Evolutionary conservation across 2,797 vertebrate species (phyloP).

Genomic region (Glossophaga mutica): DNA sequence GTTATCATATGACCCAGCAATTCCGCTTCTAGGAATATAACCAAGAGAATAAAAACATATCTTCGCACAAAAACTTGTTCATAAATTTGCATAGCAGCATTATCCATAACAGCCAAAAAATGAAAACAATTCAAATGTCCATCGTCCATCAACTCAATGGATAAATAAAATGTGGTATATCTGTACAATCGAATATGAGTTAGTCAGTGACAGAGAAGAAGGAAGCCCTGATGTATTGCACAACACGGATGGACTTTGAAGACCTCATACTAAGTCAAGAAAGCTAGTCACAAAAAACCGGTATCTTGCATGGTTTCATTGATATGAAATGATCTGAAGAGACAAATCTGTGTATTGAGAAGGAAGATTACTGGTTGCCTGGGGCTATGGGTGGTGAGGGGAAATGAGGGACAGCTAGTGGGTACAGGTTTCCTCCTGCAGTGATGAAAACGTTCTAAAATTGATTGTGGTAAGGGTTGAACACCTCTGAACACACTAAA

Average conservation of each 20-base stretch:
- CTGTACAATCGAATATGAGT: background rate
- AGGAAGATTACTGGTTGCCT: background rate
- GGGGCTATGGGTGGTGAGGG: background rate
- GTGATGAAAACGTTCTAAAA: constrained; percentile 32
- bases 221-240: background rate
- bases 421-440: background rate
- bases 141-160: background rate
- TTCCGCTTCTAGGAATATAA: background rate
- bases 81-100: background rate
- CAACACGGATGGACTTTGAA: background rate
- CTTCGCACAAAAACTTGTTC: background rate
- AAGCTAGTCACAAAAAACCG: background rate
- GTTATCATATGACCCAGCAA: background rate
- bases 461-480: background rate
- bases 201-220: background rate
- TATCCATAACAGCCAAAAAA: background rate
- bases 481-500: background rate
- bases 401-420: background rate
- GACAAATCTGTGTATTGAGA: background rate
- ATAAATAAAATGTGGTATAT: background rate
- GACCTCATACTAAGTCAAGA: background rate
- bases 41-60: constrained; percentile 3
- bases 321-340: constrained; percentile 15
- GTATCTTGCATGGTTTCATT: background rate
- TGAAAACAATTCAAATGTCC: background rate